Percentiles rank a stretch among this genome's conserved stretches.
These are phyloP conservation scores for Phalanger gymnotis DNA, from an alignment of 2,797 vertebrate species.

Conservation along the genomic window DNA sequence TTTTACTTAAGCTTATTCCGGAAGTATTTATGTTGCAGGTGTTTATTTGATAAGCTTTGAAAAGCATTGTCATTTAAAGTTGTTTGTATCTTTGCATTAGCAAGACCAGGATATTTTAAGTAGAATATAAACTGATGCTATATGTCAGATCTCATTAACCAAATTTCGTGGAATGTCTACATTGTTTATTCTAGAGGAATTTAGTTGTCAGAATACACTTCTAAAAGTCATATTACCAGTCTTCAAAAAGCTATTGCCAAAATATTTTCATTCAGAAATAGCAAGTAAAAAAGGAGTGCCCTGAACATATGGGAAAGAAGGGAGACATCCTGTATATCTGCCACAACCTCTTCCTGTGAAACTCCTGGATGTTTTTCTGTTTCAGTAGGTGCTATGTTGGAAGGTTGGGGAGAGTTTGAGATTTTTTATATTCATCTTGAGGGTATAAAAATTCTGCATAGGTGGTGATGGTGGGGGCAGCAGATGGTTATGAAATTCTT, in stretches of 20 bases:
- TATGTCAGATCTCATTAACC: constrained; percentile 10
- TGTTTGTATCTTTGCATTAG: constrained; percentile 37
- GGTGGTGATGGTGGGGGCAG: neutral
- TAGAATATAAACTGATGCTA: constrained; percentile 19
- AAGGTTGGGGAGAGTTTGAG: neutral
- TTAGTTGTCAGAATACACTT: neutral
- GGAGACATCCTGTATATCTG: constrained; percentile 16
- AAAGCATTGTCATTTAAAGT: constrained; percentile 52
- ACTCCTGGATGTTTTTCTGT: neutral
- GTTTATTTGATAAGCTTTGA: constrained; percentile 21
- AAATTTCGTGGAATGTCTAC: neutral
- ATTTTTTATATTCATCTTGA: neutral
- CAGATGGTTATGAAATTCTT: neutral
- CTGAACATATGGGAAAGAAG: neutral
- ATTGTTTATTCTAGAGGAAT: neutral
- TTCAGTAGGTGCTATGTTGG: neutral
- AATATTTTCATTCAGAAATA: constrained; percentile 18
- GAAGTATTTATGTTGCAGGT: constrained; percentile 49
- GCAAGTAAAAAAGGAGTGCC: constrained; percentile 6
- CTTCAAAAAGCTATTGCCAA: neutral
- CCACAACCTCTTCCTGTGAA: neutral
- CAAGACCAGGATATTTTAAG: constrained; percentile 43
- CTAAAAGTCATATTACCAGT: constrained; percentile 18
- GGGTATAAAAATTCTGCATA: neutral
- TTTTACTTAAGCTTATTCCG: constrained; percentile 44